Evolutionary conservation across 1,140 invertebrate species (phyloP).

Genomic region (Drosophila orosa): DNA sequence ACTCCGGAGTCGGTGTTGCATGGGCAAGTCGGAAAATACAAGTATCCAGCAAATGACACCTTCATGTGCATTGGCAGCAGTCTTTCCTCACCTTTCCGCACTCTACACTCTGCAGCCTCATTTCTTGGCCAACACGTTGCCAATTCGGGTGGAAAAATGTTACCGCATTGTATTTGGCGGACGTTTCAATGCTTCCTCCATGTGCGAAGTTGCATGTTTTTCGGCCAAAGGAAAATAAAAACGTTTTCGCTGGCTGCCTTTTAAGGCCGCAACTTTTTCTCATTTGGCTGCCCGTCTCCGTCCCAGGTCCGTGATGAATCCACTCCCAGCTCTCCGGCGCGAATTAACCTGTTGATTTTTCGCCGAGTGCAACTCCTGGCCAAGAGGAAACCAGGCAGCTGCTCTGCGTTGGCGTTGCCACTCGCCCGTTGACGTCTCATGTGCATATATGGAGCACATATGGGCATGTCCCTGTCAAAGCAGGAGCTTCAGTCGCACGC

Average conservation of each 20-base stretch:
- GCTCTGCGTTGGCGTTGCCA: conserved; percentile 47
- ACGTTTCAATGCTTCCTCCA: conserved; percentile 73
- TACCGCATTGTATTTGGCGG: conserved; percentile 62
- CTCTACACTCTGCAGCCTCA: conserved; percentile 24
- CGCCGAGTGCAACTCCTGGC: conserved; percentile 27
- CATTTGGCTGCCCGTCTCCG: conserved; percentile 50
- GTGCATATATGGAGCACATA: conserved; percentile 41
- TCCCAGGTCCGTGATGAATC: conserved; percentile 6
- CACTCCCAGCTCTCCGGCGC: conserved; percentile 16
- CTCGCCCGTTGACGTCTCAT: conserved; percentile 13
- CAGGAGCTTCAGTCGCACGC: conserved; percentile 10
- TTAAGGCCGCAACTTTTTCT: conserved; percentile 72
- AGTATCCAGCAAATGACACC: conserved; percentile 80
- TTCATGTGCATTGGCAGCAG: conserved; percentile 65
- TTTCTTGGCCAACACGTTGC: conserved; percentile 63
- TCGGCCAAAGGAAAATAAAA: conserved; percentile 31
- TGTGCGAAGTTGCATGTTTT: conserved; percentile 71
- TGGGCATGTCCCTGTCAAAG: conserved; percentile 54
- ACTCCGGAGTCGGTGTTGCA: conserved; percentile 40
- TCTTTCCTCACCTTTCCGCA: conserved; percentile 15
- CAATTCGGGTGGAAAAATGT: conserved; percentile 55
- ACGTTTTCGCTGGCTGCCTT: conserved; percentile 63
- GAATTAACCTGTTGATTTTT: conserved; percentile 74
- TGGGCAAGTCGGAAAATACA: conserved; percentile 74
- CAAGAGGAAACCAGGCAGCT: conserved; percentile 31